Evolutionary conservation across 1,140 invertebrate genomes (phyloP).

Genomic region (Drosophila arizonae): DNA sequence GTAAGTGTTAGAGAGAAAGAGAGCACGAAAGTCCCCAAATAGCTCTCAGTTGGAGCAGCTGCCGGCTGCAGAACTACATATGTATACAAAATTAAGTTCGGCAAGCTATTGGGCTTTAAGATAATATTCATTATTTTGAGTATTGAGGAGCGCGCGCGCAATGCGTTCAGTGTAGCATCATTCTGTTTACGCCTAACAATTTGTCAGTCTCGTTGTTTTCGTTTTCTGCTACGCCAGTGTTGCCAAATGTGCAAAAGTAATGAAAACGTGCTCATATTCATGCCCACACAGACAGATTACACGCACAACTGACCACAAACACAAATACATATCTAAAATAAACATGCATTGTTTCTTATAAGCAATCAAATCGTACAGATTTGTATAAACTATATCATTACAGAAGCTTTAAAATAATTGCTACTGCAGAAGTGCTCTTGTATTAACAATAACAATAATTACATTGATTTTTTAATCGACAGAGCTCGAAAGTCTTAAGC

Average conservation of each 20-base stretch:
- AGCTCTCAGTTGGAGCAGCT: slow-evolving; percentile 27
- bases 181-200: slow-evolving; percentile 24
- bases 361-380: not conserved
- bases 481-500: not conserved
- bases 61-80: slow-evolving; percentile 28
- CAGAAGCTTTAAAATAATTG: no score
- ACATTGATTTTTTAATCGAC: no score
- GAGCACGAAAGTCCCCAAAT: slow-evolving; percentile 5
- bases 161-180: slow-evolving; percentile 14
- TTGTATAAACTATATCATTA: no score
- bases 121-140: slow-evolving; percentile 24
- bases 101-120: slow-evolving; percentile 1
- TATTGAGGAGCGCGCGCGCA: slow-evolving; percentile 31
- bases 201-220: not conserved
- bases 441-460: no score
- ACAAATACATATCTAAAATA: not conserved
- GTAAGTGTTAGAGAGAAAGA: not conserved
- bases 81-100: slow-evolving; percentile 8
- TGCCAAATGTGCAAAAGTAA: slow-evolving; percentile 27
- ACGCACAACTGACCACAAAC: not conserved
- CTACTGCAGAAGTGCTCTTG: not conserved
- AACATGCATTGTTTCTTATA: not conserved
- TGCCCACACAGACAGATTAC: not conserved
- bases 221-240: slow-evolving; percentile 24
- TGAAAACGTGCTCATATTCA: slow-evolving; percentile 15